Evolutionary conservation across 2,888 invertebrate species (phyloP), one percentile per base, ranked within the genome.

Genomic region (Chloroclystis v-ata): DNA sequence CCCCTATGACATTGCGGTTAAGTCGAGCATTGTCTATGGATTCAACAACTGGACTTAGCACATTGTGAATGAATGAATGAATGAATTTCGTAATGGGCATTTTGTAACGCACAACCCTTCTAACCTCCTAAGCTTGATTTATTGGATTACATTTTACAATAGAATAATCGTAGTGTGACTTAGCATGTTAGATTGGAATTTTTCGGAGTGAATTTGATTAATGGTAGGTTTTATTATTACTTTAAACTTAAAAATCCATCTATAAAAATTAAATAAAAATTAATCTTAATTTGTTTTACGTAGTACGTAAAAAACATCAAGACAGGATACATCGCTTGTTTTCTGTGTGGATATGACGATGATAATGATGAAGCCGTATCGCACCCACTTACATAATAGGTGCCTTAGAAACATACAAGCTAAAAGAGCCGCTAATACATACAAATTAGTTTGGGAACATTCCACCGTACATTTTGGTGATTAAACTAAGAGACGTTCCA

Each of bases 41-140:
- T 50, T 47, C 26, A 55, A 49, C 55, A 55, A 57, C 52, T 55
- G 57, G 57, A 50, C 53, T 57, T 49, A 41, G 51, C 52, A 48
- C 54, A 52, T 49, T 54, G 53, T 53, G 44, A 33, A 16, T 33
- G 53, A 49, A 57, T 57, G 53, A 20, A 53, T 20, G 20, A 52
- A 47, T 42, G 53, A 49, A 55, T 57, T 53, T 53, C 51, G 53
- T 57, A 55, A 53, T 53, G 44, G 44, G 33, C 29, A 54, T 57
- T 54, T 52, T 44, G 56, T 49, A 41, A 50, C 46, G 46, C 46
- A 30, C 43, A 46, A 50, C 46, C 46, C 50, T 20, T n/a, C 29
- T 28, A 46, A 43, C 46, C 50, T 20, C 11, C 29, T 28, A 46
- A 43, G 45, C 49, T 26, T 43, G 42, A 50, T 50, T 47, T 46